A percentile compares a stretch with the other conserved stretches of the same genome.
These are phyloP conservation scores for Notarius quadriscutis DNA, from an alignment of 2,113 vertebrate genomes.

Conservation along the genomic window DNA sequence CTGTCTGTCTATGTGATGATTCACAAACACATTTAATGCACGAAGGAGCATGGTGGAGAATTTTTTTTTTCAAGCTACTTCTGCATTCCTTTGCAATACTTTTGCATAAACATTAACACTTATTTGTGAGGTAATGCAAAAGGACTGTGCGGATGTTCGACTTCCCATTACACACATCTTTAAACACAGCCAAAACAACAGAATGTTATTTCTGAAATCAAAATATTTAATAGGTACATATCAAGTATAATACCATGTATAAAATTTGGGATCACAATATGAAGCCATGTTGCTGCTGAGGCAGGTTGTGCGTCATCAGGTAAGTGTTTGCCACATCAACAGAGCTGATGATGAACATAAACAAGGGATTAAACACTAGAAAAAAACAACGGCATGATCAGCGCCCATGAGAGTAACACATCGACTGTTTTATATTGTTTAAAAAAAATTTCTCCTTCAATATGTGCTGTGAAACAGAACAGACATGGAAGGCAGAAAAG, in stretches of 20 bases:
- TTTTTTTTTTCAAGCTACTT: no score
- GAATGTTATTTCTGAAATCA: slow-evolving; percentile 79
- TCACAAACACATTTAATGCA: background rate
- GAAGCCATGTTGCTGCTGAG: slow-evolving; percentile 87
- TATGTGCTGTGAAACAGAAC: slow-evolving; percentile 88
- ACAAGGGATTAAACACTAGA: slow-evolving; percentile 79
- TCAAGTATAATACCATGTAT: slow-evolving; percentile 96
- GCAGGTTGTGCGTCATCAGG: slow-evolving; percentile 82
- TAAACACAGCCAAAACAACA: background rate
- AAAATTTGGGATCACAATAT: slow-evolving; percentile 98
- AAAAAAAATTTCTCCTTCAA: slow-evolving; percentile 63
- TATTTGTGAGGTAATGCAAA: background rate
- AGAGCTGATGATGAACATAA: slow-evolving; percentile 85
- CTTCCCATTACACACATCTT: background rate
- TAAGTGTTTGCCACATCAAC: slow-evolving; percentile 82
- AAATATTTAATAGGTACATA: slow-evolving; percentile 99
- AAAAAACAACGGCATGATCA: slow-evolving; percentile 71
- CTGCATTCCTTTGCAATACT: no score
- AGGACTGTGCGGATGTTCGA: background rate
- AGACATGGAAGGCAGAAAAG: slow-evolving; percentile 86
- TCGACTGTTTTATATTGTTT: slow-evolving; percentile 61
- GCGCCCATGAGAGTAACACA: slow-evolving; percentile 80
- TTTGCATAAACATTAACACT: no score
- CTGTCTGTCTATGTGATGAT: background rate
- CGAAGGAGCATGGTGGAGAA: no score